Conservation (phyloP, 2,113 vertebrate species). For the Peromyscus polionotus region DNA sequence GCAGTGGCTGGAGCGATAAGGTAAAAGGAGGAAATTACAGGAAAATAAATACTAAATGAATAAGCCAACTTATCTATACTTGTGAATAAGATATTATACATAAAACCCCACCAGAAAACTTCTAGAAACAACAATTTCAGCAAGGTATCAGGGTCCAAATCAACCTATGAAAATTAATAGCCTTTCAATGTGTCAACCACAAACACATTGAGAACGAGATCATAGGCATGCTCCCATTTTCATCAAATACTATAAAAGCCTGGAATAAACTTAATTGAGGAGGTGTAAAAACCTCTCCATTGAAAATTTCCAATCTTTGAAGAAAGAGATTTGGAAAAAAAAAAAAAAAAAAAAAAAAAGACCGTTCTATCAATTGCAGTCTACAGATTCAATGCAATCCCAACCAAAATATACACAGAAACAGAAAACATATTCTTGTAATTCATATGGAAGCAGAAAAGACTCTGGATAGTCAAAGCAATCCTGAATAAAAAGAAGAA, state of each 20-base stretch:
- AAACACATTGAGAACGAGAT: neutral
- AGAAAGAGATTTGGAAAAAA: neutral
- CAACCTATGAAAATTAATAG: neutral
- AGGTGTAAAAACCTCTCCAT: neutral
- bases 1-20: neutral
- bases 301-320: neutral
- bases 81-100: neutral
- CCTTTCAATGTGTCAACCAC: neutral
- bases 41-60: neutral
- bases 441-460: neutral
- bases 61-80: neutral
- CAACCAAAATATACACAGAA: neutral
- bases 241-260: neutral
- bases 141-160: neutral
- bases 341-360: neutral
- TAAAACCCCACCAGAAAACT: neutral
- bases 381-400: neutral
- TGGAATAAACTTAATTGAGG: neutral
- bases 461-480: neutral
- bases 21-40: neutral
- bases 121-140: neutral
- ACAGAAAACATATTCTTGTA: neutral
- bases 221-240: neutral
- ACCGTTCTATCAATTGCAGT: neutral
- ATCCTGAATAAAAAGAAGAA: neutral